Conservation (phyloP, 2,888 invertebrate species). For the Volucella inanis region DNA sequence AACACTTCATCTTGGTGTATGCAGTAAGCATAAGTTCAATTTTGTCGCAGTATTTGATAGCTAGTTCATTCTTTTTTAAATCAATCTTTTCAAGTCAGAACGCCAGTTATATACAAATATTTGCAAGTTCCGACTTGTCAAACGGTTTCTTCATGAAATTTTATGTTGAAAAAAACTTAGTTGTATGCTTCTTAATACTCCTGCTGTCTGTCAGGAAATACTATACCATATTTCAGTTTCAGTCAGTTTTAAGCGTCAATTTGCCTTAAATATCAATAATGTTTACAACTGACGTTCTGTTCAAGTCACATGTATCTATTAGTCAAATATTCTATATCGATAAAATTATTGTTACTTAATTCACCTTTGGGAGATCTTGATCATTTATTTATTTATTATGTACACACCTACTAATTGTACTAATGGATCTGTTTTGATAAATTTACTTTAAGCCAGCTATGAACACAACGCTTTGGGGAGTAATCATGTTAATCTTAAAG, state of each 20-base stretch:
- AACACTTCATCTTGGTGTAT: no score
- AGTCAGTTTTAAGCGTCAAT: background rate
- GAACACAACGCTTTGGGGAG: background rate
- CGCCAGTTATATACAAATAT: no score
- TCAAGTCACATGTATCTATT: conserved; percentile 7
- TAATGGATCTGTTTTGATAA: conserved; percentile 49
- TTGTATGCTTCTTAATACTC: no score
- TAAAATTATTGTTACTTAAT: conserved; percentile 26
- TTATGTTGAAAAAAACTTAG: no score
- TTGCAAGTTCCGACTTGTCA: no score
- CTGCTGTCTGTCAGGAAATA: no score
- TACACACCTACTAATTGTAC: conserved; percentile 27
- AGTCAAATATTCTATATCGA: background rate
- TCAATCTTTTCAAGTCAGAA: no score
- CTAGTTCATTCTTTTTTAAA: no score
- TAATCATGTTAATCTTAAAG: conserved; percentile 18
- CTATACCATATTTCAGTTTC: no score
- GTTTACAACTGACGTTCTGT: background rate
- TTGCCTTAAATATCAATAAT: background rate
- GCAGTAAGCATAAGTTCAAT: no score
- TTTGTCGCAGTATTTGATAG: no score
- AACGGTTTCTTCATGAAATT: no score
- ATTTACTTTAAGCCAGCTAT: conserved; percentile 2
- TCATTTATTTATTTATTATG: conserved; percentile 16
- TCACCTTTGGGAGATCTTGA: background rate